Evolutionary conservation across 1,140 invertebrate genomes (phyloP), one percentile per base, ranked within the genome.

Genomic region (Akabosia matsudoensis): DNA sequence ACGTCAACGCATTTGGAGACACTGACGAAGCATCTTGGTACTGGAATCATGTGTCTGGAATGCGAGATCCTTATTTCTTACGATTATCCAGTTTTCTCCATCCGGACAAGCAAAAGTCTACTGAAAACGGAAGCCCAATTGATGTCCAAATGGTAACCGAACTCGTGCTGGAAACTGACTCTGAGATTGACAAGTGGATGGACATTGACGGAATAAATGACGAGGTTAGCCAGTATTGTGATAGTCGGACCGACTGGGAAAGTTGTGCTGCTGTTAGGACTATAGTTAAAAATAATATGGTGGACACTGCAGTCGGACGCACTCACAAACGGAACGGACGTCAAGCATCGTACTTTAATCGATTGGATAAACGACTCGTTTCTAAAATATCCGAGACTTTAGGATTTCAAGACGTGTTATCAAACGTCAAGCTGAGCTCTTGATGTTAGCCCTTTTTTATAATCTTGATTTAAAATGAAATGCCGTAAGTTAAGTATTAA

Each of bases 261-360:
- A 74, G 30, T 30, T 67, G 34, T n/a, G 72, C 24, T 24, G 77
- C 61, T 22, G 64, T 81, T 4, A 18, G 80, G 24, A 79, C 78
- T 0, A 81, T 81, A 37, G 33, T 78, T 2, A 81, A 81, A 33
- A 76, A 22, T 0, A 74, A 70, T 64, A 22, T 73, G 14, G 7
- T 79, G 26, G 67, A 78, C 28, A 30, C 74, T 3, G 54, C 54
- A 4, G 34, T 75, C 24, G 52, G 73, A 16, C 0, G 33, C 28
- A 26, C 24, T 7, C 52, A 67, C 24, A 79, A 78, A 52, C 34
- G 80, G 33, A 67, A 81, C 54, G 73, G 80, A 28, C 33, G 80
- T 0, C 13, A 72, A 13, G 28, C 64, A 1, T 67, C 24, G 16
- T 79, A 81, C 30, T 81, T 81, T 56, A 77, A 77, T 70, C 31